These are phyloP conservation scores for Clarias macrocephalus DNA, from an alignment of 2,113 vertebrate species.

Conservation along the genomic window DNA sequence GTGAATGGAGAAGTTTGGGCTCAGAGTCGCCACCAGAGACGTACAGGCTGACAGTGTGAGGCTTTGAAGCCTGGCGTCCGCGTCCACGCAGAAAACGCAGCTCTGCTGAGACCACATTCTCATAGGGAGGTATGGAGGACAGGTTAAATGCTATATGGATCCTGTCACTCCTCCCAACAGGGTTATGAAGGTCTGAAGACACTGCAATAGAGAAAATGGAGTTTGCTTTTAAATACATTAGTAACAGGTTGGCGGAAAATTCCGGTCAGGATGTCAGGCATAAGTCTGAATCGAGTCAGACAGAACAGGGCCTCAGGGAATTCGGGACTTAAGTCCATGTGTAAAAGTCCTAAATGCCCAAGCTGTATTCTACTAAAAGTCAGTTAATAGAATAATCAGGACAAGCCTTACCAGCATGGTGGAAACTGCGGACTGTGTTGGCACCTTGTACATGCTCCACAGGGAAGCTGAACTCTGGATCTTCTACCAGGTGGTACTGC, in stretches of 20 bases:
- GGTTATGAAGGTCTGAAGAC: slow-evolving; percentile 39
- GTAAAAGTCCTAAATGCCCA: neutral
- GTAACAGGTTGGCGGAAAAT: neutral
- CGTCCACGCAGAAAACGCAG: slow-evolving; percentile 68
- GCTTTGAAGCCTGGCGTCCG: slow-evolving; percentile 44
- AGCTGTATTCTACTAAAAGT: neutral
- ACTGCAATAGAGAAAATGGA: slow-evolving; percentile 38
- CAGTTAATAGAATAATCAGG: slow-evolving; percentile 24
- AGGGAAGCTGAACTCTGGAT: slow-evolving; percentile 72
- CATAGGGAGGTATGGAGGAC: slow-evolving; percentile 76
- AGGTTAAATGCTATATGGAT: slow-evolving; percentile 76
- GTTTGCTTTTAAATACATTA: neutral
- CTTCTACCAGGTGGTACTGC: slow-evolving; percentile 74
- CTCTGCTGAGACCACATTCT: slow-evolving; percentile 76
- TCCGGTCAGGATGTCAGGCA: too few species aligned
- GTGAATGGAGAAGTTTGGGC: slow-evolving; percentile 69
- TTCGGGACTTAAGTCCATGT: neutral
- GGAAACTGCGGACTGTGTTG: slow-evolving; percentile 78
- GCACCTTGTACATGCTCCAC: slow-evolving; percentile 72
- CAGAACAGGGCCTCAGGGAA: neutral
- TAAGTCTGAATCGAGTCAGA: neutral
- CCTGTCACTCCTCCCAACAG: slow-evolving; percentile 48
- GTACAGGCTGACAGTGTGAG: slow-evolving; percentile 71
- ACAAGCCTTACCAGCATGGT: slow-evolving; percentile 70
- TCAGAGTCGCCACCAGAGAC: slow-evolving; percentile 57